Percentiles rank a stretch among this genome's conserved stretches.
These are phyloP conservation scores for Anodontia alba DNA, from an alignment of 2,888 invertebrate species.

Conservation along the genomic window DNA sequence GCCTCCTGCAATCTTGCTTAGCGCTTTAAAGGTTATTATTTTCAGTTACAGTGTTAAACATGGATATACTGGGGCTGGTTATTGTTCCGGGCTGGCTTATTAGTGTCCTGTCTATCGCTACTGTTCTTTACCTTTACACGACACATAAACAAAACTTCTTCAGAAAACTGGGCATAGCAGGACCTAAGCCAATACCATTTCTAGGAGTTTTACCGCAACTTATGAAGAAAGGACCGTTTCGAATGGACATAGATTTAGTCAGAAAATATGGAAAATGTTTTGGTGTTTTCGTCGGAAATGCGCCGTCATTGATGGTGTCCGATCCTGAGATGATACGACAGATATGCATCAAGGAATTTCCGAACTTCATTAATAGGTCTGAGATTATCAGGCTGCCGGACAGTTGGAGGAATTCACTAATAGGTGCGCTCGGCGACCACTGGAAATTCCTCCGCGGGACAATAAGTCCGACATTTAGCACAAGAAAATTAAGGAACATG, in stretches of 20 bases:
- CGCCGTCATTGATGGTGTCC: constrained; percentile 48
- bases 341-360: constrained; percentile 62
- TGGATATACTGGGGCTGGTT: constrained; percentile 33
- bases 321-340: constrained; percentile 66
- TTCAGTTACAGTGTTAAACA: too few relatives aligned
- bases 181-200: constrained; percentile 40
- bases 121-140: constrained; percentile 32
- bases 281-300: constrained; percentile 54
- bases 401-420: constrained; percentile 34
- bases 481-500: constrained; percentile 53
- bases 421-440: constrained; percentile 41
- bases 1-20: too few relatives aligned
- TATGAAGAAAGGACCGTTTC: constrained; percentile 38
- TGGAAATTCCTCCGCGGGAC: constrained; percentile 59
- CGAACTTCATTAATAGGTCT: constrained; percentile 59
- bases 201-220: constrained; percentile 43
- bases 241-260: constrained; percentile 44
- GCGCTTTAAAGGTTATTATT: too few relatives aligned
- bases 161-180: constrained; percentile 38
- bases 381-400: constrained; percentile 19
- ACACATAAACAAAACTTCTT: constrained; percentile 43
- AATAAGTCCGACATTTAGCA: constrained; percentile 43
- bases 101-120: constrained; percentile 9
- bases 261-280: constrained; percentile 53
- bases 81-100: constrained; percentile 33